These are phyloP conservation scores for Mastigias papua DNA, from an alignment of 30 jellyfish, hydroid and myxozoan species.

Conservation along the genomic window DNA sequence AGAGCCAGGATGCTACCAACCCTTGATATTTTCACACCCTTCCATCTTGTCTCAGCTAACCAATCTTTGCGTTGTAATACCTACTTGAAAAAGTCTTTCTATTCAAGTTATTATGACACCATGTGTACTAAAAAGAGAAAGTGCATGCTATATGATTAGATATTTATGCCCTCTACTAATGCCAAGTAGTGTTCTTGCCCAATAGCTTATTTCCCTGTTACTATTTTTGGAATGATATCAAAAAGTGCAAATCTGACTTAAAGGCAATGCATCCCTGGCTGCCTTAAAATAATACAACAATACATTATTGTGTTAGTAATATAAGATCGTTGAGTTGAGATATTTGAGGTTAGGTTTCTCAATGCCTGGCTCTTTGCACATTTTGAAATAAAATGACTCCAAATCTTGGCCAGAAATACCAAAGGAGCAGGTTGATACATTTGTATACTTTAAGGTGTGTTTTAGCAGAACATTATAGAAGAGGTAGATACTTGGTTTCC, in stretches of 20 bases:
- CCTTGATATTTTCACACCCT: too few species aligned
- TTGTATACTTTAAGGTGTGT: neutral
- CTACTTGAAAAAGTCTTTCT: neutral
- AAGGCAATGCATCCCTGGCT: neutral
- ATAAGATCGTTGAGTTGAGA: neutral
- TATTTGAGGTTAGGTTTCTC: neutral
- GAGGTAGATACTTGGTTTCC: neutral
- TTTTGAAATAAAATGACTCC: neutral
- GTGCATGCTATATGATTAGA: neutral
- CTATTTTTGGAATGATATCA: neutral
- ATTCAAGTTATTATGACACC: neutral
- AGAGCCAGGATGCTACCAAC: neutral
- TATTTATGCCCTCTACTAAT: neutral
- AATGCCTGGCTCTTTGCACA: constrained; percentile 31
- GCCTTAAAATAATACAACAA: neutral
- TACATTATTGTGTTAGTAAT: neutral
- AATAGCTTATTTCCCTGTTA: neutral
- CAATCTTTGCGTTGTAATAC: too few species aligned
- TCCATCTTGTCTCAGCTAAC: too few species aligned
- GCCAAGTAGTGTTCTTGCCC: too few species aligned
- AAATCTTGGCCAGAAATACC: constrained; percentile 17
- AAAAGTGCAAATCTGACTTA: neutral
- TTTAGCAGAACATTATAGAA: neutral
- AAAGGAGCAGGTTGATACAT: constrained; percentile 50
- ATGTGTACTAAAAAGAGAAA: neutral